Evolutionary conservation across 2,113 vertebrate species (phyloP).

Genomic region (Centrocercus urophasianus): DNA sequence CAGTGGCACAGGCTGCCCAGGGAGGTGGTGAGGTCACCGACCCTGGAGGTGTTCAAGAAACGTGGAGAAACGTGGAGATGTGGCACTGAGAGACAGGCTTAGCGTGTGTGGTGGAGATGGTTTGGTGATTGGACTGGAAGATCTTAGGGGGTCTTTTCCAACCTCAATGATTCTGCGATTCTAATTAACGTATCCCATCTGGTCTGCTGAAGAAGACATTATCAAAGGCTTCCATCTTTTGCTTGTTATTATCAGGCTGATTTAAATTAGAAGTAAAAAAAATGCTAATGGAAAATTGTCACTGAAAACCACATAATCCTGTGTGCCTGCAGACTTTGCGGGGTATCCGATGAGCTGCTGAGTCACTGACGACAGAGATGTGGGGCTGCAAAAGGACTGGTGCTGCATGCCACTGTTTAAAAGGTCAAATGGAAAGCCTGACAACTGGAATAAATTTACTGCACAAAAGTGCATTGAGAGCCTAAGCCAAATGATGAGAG

Average conservation of each 20-base stretch:
- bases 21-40: too few species aligned
- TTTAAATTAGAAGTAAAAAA: neutral
- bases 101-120: too few species aligned
- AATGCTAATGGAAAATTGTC: neutral
- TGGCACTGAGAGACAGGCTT: too few species aligned
- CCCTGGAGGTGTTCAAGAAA: too few species aligned
- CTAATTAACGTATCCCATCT: neutral
- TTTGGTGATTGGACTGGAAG: too few species aligned
- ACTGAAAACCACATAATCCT: neutral
- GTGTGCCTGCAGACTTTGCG: neutral
- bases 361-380: neutral
- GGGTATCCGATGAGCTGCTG: neutral
- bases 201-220: neutral
- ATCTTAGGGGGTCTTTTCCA: too few species aligned
- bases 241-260: neutral
- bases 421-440: constrained; percentile 29
- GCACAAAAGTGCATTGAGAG: neutral
- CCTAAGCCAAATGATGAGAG: neutral
- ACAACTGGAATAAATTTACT: neutral
- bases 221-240: constrained; percentile 18
- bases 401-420: neutral
- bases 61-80: too few species aligned
- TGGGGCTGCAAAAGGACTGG: neutral
- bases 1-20: too few species aligned
- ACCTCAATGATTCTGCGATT: too few species aligned